Evolutionary conservation across 2,113 vertebrate species (phyloP).

Genomic region (Silurus meridionalis): DNA sequence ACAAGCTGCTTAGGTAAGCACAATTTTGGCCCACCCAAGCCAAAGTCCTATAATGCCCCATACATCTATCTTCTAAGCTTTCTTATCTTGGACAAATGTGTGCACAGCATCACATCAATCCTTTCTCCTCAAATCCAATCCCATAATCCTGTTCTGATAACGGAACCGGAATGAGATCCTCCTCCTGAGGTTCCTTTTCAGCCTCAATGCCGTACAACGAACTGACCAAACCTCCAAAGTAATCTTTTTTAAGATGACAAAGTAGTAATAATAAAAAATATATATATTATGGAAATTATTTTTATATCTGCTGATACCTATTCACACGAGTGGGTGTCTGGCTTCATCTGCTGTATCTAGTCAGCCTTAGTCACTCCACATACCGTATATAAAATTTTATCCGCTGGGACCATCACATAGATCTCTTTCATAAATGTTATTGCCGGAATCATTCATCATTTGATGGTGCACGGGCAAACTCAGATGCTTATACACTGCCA

Average conservation of each 20-base stretch:
- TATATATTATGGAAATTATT: background rate
- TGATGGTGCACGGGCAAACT: background rate
- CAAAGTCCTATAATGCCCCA: background rate
- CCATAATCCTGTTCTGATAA: slow-evolving; percentile 10
- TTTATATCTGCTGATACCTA: background rate
- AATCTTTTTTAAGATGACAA: background rate
- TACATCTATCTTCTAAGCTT: background rate
- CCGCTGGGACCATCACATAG: background rate
- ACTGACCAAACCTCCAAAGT: background rate
- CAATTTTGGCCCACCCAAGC: background rate
- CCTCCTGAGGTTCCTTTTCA: background rate
- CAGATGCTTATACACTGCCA: slow-evolving; percentile 9
- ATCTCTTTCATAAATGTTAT: slow-evolving; percentile 46
- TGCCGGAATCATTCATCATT: slow-evolving; percentile 33
- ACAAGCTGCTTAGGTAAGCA: background rate
- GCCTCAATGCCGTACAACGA: background rate
- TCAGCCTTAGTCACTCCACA: background rate
- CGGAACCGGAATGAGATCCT: slow-evolving; percentile 5
- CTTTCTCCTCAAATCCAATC: background rate
- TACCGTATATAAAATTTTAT: slow-evolving; percentile 27
- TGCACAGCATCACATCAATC: background rate
- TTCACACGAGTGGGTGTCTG: background rate
- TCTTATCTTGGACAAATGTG: background rate
- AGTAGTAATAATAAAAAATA: background rate
- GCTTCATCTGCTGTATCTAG: background rate